Base-by-base conservation (phyloP, 1,140 invertebrate species). In the Fopius arisanus region DNA sequence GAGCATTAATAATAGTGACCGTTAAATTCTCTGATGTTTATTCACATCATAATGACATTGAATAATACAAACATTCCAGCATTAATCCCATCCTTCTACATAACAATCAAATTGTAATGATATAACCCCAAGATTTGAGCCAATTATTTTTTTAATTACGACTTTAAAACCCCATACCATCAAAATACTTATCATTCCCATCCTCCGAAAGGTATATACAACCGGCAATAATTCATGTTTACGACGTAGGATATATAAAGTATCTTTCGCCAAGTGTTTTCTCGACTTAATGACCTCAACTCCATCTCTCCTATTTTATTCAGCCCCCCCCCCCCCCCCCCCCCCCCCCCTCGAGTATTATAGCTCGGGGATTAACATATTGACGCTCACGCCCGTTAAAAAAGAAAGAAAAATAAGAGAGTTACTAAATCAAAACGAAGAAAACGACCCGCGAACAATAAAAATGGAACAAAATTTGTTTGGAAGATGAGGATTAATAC, bases 201-300 rank as follows among this genome's bases (percentile, higher is more conserved):
- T 26, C 23, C 54, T 28, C 10, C 23, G 23, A 59, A 59, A 26
- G 43, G 21, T 59, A 21, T 59, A 48, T 26, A 26, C 14, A 23
- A 16, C 51, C 80, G 83, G 86, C 82, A 83, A 87, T 87, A 87
- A 86, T 87, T 87, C 83, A 87, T 87, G 86, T 86, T 87, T 87
- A 87, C 82, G 85, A 87, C 79, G 83, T 83, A 80, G 73, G 74
- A 78, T 66, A 51, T 43, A 33, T 65, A 54, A 67, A 67, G 66
- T 67, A 67, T 37, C 10, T 59, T 26, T 67, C 65, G 12, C 65
- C 63, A 67, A 73, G 41, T 67, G 65, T 71, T 73, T 67, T 73
- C 43, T 33, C 54, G 80, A 78, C 81, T 83, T 87, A 87, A 87
- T 86, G 86, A 87, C 82, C 81, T 82, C 77, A 66, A 16, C 14